phyloP scores from a whole-genome alignment of 2,797 vertebrate genomes.

The Loris lydekkerianus region DNA sequence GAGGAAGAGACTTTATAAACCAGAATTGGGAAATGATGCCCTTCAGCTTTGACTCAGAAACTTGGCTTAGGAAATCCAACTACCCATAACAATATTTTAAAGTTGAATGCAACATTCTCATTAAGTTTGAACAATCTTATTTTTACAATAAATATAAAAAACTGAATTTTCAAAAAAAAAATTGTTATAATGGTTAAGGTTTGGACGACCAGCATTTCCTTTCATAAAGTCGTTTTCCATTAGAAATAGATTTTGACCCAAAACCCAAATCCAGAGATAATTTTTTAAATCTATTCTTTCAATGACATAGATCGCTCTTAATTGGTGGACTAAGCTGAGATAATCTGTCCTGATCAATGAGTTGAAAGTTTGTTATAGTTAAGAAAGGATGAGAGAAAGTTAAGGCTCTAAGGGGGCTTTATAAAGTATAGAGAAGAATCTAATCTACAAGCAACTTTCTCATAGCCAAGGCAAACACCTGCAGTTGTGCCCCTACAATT shows the following conservation, averaged over 20 bases:
- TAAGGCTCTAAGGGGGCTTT: neutral
- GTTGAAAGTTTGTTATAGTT: neutral
- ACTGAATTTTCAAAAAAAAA: neutral
- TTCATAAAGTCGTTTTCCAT: constrained; percentile 19
- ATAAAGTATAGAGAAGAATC: neutral
- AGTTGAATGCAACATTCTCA: constrained; percentile 39
- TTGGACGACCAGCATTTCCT: neutral
- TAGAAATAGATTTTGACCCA: constrained; percentile 46
- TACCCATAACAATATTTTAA: constrained; percentile 25
- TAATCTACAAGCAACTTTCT: neutral
- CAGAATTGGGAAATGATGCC: constrained; percentile 52
- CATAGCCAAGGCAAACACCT: neutral
- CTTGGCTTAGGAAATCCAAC: constrained; percentile 30
- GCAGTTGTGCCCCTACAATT: neutral
- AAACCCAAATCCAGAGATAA: neutral
- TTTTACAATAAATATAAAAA: constrained; percentile 5
- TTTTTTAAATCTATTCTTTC: neutral
- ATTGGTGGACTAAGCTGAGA: neutral
- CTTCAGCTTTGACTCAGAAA: constrained; percentile 22
- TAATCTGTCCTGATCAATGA: neutral
- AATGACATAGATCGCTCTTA: constrained; percentile 12
- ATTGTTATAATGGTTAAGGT: neutral
- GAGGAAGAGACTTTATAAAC: constrained; percentile 43
- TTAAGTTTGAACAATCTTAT: constrained; percentile 40
- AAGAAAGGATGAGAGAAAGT: neutral